Evolutionary conservation across 2,888 invertebrate genomes (phyloP).

Genomic region (Dione juno): DNA sequence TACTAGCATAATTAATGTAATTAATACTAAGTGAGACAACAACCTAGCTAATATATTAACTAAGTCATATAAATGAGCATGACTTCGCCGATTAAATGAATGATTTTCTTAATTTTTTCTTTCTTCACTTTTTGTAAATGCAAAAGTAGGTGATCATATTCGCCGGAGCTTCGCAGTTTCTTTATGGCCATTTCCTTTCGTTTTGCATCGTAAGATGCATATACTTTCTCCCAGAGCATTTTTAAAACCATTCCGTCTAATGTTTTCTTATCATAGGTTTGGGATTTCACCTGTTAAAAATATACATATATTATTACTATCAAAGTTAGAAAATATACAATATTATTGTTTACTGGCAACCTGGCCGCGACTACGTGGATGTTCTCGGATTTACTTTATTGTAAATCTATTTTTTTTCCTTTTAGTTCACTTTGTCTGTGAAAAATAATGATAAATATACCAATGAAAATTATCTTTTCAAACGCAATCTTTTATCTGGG

Average conservation of each 20-base stretch:
- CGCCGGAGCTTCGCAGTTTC: slow-evolving; percentile 57
- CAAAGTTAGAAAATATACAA: neutral
- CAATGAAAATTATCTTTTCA: no score
- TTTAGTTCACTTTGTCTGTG: no score
- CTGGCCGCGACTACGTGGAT: no score
- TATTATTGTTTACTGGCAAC: neutral
- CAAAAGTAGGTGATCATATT: slow-evolving; percentile 63
- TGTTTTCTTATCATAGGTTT: slow-evolving; percentile 59
- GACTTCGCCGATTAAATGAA: slow-evolving; percentile 64
- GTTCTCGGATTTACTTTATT: no score
- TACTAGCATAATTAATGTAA: slow-evolving; percentile 1
- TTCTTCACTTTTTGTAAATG: slow-evolving; percentile 63
- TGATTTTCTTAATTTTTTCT: slow-evolving; percentile 60
- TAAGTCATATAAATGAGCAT: slow-evolving; percentile 62
- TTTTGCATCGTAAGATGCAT: slow-evolving; percentile 58
- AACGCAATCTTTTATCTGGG: no score
- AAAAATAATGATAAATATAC: no score
- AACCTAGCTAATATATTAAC: slow-evolving; percentile 29
- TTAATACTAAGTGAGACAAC: neutral
- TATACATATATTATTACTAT: neutral
- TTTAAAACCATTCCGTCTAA: slow-evolving; percentile 71
- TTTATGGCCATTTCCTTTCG: slow-evolving; percentile 66
- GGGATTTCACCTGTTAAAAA: slow-evolving; percentile 56
- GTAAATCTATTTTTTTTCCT: no score
- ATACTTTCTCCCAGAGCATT: slow-evolving; percentile 72